Evolutionary conservation across 2,888 invertebrate species (phyloP), one percentile per base, ranked within the genome.

Genomic region (Shargacucullia verbasci): DNA sequence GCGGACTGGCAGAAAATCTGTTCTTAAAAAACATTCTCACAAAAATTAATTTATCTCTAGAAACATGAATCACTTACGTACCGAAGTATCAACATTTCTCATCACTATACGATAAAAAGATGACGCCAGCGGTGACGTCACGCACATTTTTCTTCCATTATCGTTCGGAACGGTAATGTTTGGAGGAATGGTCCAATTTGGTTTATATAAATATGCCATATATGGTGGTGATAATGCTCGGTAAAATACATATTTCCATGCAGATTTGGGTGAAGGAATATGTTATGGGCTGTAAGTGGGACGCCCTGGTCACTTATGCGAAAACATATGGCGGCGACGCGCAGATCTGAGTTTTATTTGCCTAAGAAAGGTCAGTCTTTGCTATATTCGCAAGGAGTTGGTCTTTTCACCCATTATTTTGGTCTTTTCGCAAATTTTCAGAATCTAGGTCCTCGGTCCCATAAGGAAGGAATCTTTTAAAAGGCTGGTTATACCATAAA

Each of bases 51-150:
- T 13, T 12, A 2, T 12, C 41, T 25, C 13, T 12, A 3, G 11
- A 2, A 47, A 25, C 9, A 27, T 44, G 35, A 27, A 52, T 45
- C 31, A 39, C 2, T 10, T 1, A 40, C 39, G 9, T 8, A 6
- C 10, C 27, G 31, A 39, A 62, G 15, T 27, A 35, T 48, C 59
- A 52, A 52, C 29, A 43, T 13, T 47, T 41, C n/a, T 13, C 50
- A 47, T 41, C 50, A 27, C 44, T 63, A 27, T 10, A 8, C 45
- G 29, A 61, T 46, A 53, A 53, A 46, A 61, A 31, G 38, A 50
- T 74, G 66, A 69, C 72, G 65, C 56, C 45, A 61, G 10, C 13
- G 13, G 55, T 72, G 71, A 66, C 75, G 59, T 62, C 63, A 75
- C 61, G 31, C 59, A 56, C 61, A 66, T 63, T 44, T 64, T 61